These are phyloP conservation scores for Calephelis perditalis DNA, from an alignment of 2,888 invertebrate genomes.

Conservation along the genomic window DNA sequence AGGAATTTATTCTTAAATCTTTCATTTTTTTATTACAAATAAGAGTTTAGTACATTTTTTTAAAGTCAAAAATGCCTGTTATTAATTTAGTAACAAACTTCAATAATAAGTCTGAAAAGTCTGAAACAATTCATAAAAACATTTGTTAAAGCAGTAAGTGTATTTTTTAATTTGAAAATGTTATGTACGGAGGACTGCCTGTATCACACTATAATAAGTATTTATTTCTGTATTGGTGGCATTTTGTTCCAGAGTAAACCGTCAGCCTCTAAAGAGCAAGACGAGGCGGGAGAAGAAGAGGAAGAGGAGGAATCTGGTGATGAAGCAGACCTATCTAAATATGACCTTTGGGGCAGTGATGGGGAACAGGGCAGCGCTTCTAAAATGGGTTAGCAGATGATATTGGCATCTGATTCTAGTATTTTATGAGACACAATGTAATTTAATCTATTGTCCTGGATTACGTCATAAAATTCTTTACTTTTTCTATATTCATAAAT, in stretches of 20 bases:
- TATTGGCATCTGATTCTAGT: neutral
- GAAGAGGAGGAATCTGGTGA: constrained; percentile 81
- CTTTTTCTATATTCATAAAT: too few relatives aligned
- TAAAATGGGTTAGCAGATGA: constrained; percentile 43
- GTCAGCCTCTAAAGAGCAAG: constrained; percentile 53
- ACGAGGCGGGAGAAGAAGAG: constrained; percentile 72
- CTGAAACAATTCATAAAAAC: neutral
- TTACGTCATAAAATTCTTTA: neutral
- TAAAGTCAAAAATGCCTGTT: too few relatives aligned
- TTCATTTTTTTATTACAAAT: too few relatives aligned
- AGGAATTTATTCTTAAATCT: too few relatives aligned
- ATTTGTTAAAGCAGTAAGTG: neutral
- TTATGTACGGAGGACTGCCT: constrained; percentile 3
- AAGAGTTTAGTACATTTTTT: too few relatives aligned
- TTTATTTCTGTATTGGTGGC: constrained; percentile 13
- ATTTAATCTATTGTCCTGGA: too few relatives aligned
- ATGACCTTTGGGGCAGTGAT: constrained; percentile 86
- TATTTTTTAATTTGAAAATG: too few relatives aligned
- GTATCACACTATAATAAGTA: neutral
- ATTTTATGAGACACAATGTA: too few relatives aligned
- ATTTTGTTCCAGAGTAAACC: constrained; percentile 63
- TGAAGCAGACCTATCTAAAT: constrained; percentile 85
- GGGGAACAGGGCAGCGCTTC: constrained; percentile 66
- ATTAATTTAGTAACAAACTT: too few relatives aligned
- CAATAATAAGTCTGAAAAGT: too few relatives aligned